Evolutionary conservation across 1,140 invertebrate species (phyloP), one percentile per base, ranked within the genome.

Genomic region (Oreohelix idahoensis): DNA sequence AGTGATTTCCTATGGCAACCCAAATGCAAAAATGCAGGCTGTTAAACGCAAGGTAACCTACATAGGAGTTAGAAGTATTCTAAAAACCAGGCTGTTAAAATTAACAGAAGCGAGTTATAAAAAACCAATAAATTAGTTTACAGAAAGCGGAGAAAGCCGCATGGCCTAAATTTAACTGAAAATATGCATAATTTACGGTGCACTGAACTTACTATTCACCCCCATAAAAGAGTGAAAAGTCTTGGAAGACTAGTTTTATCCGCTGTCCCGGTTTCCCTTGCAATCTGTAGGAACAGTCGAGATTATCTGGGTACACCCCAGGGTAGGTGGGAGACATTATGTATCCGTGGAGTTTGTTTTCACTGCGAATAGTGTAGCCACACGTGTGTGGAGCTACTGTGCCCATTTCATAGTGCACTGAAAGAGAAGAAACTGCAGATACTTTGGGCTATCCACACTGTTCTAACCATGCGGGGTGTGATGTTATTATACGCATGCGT

Each of bases 211-310:
- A 99, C 98, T 99, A 98, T 89, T 97, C 96, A 87, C 98, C 98
- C 87, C 98, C 98, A 93, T 97, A 99, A 94, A 98, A 99, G 79
- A 99, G 95, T 93, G 99, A 98, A 93, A 99, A 99, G 93, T 99
- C 98, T 88, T 97, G 94, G 94, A 99, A 99, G 93, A 98, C 97
- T 84, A 99, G 94, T 84, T 97, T 95, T 86, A 99, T 96, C 89
- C 99, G 94, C 93, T 99, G 97, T 79, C 96, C 96, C 38, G 94
- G 94, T 88, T 95, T 94, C n/a, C 98, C 98, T 87, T 96, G 95
- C 93, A 99, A 97, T 92, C 96, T 95, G 94, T 99, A 99, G 92
- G 95, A 96, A 94, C 98, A 99, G 86, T 94, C 94, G 84, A 98
- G 94, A 93, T 98, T 96, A 93, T 99, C 99, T 82, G 98, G 98